Evolutionary conservation across 2,113 vertebrate species (phyloP).

Genomic region (Mus musculus): DNA sequence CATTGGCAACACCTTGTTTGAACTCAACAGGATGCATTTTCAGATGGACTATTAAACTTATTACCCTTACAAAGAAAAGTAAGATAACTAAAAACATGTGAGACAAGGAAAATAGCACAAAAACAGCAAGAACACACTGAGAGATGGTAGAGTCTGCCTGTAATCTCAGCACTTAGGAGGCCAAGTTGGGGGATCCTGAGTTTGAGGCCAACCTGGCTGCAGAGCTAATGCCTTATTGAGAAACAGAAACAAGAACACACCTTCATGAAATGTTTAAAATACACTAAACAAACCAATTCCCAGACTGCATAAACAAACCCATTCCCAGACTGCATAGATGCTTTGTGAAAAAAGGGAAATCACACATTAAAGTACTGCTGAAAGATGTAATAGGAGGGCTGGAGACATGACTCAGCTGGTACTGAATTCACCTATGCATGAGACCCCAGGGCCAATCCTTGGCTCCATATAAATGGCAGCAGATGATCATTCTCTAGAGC

Average conservation of each 20-base stretch:
- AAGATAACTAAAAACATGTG: background rate
- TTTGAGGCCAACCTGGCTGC: background rate
- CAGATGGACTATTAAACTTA: background rate
- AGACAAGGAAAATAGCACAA: background rate
- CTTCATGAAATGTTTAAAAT: slow-evolving; percentile 8
- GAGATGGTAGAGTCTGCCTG: background rate
- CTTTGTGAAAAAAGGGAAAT: background rate
- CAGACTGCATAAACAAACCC: background rate
- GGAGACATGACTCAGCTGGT: background rate
- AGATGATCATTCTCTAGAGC: background rate
- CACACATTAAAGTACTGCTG: background rate
- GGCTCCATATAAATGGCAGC: background rate
- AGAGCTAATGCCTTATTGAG: background rate
- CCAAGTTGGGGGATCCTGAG: background rate
- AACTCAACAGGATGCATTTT: background rate
- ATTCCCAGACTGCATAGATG: background rate
- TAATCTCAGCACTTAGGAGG: background rate
- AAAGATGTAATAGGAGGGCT: background rate
- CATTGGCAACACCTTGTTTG: background rate
- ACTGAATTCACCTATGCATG: background rate
- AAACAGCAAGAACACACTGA: background rate
- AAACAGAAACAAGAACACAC: background rate
- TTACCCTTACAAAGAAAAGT: background rate
- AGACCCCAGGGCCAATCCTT: background rate
- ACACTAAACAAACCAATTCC: background rate